Evolutionary conservation across 2,888 invertebrate species (phyloP).

Genomic region (Bruchidius siliquastri): DNA sequence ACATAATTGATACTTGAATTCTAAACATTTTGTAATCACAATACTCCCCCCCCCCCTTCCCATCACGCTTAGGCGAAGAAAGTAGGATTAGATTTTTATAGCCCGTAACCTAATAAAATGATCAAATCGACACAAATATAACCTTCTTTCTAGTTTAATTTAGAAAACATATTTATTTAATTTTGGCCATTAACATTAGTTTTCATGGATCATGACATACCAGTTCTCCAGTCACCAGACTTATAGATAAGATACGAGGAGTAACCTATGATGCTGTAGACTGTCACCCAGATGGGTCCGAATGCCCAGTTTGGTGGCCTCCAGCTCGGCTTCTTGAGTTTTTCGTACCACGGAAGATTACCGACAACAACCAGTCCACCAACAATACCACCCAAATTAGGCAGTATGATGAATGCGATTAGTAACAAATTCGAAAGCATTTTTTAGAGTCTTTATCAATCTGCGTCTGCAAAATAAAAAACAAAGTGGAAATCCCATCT

Average conservation of each 20-base stretch:
- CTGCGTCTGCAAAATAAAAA: neutral
- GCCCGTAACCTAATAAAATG: no score
- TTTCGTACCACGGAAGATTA: conserved; percentile 61
- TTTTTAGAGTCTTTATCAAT: neutral
- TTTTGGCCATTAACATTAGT: no score
- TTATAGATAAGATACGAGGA: conserved; percentile 76
- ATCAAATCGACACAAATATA: no score
- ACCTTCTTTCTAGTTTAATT: no score
- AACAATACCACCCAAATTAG: conserved; percentile 66
- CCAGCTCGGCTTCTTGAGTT: conserved; percentile 68
- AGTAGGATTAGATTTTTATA: no score
- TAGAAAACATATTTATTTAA: no score
- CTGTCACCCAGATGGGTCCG: conserved; percentile 70
- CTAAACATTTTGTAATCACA: no score
- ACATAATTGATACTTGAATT: no score
- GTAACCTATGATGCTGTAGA: conserved; percentile 78
- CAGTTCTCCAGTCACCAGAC: conserved; percentile 69
- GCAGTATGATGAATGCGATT: conserved; percentile 45
- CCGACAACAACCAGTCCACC: conserved; percentile 59
- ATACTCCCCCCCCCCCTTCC: no score
- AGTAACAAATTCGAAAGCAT: neutral
- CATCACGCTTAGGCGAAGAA: no score
- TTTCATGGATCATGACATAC: conserved; percentile 31
- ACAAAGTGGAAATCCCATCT: neutral
- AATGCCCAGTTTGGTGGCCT: conserved; percentile 77